A percentile compares a stretch with the other conserved stretches of the same genome.
These are phyloP conservation scores for Chouioia cunea DNA, from an alignment of 2,888 invertebrate species.

Conservation along the genomic window DNA sequence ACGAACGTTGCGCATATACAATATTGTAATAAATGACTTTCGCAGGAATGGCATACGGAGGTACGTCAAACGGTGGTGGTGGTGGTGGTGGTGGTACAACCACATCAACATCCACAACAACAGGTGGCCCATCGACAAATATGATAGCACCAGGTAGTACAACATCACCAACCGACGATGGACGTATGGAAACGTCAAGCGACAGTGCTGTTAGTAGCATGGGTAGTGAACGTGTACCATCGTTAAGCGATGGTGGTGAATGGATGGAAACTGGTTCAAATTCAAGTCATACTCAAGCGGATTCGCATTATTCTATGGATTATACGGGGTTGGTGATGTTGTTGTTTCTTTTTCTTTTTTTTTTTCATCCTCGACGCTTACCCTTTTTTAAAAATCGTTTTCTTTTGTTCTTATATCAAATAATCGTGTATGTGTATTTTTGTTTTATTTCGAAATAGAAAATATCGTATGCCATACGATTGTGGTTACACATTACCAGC, in stretches of 20 bases:
- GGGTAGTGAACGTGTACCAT: constrained; percentile 91
- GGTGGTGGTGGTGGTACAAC: constrained; percentile 54
- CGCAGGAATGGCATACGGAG: not conserved
- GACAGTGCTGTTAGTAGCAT: constrained; percentile 94
- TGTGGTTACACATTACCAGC: constrained; percentile 73
- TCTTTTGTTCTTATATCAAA: too few species aligned
- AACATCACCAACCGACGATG: constrained; percentile 63
- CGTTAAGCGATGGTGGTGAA: constrained; percentile 86
- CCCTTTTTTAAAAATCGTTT: too few species aligned
- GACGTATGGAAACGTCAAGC: constrained; percentile 86
- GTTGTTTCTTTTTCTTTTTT: not conserved
- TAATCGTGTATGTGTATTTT: too few species aligned
- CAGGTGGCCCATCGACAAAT: too few species aligned
- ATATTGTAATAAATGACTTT: too few species aligned
- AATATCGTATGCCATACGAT: constrained; percentile 80
- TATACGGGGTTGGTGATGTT: constrained; percentile 69
- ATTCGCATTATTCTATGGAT: constrained; percentile 78
- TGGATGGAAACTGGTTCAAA: constrained; percentile 92
- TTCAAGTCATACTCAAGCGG: constrained; percentile 77
- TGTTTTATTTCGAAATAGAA: too few species aligned
- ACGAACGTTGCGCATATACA: too few species aligned
- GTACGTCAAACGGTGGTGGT: not conserved
- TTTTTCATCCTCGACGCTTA: constrained; percentile 10
- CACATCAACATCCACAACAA: not conserved
- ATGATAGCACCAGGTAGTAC: not conserved